Conservation (phyloP, 2,113 vertebrate genomes). For the Heterochromis multidens region DNA sequence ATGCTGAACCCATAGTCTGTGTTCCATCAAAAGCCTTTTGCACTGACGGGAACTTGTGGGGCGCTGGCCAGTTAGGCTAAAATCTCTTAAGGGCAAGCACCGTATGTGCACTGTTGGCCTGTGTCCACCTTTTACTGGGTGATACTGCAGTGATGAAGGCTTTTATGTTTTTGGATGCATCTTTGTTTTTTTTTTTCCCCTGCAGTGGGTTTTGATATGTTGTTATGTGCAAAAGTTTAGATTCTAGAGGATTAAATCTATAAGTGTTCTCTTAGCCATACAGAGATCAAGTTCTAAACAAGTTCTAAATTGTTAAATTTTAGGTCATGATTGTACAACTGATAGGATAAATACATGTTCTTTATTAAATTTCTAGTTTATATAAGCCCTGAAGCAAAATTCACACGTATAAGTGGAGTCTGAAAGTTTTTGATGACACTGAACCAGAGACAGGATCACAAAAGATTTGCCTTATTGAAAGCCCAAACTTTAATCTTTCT, state of each 20-base stretch:
- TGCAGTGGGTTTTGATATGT: conserved; percentile 39
- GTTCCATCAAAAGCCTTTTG: conserved; percentile 35
- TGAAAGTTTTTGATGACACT: neutral
- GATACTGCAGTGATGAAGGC: conserved; percentile 7
- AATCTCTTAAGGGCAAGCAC: conserved; percentile 43
- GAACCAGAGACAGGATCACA: neutral
- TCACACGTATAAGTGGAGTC: neutral
- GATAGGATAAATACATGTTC: neutral
- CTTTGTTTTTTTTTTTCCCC: neutral
- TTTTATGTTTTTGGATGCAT: conserved; percentile 23
- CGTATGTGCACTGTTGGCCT: conserved; percentile 17
- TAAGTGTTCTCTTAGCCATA: conserved; percentile 29
- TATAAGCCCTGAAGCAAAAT: neutral
- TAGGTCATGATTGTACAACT: conserved; percentile 16
- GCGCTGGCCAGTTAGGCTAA: conserved; percentile 18
- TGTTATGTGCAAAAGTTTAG: conserved; percentile 29
- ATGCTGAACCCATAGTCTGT: conserved; percentile 24
- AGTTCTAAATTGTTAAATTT: conserved; percentile 28
- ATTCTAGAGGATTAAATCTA: conserved; percentile 30
- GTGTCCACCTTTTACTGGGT: conserved; percentile 30
- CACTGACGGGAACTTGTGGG: conserved; percentile 19
- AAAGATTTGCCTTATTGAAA: neutral
- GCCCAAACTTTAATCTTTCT: neutral
- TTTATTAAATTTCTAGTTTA: neutral
- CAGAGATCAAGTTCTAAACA: conserved; percentile 33